Percentiles rank a stretch among this genome's conserved stretches.
These are phyloP conservation scores for Cheilinus undulatus DNA, from an alignment of 2,113 vertebrate genomes.

Conservation along the genomic window DNA sequence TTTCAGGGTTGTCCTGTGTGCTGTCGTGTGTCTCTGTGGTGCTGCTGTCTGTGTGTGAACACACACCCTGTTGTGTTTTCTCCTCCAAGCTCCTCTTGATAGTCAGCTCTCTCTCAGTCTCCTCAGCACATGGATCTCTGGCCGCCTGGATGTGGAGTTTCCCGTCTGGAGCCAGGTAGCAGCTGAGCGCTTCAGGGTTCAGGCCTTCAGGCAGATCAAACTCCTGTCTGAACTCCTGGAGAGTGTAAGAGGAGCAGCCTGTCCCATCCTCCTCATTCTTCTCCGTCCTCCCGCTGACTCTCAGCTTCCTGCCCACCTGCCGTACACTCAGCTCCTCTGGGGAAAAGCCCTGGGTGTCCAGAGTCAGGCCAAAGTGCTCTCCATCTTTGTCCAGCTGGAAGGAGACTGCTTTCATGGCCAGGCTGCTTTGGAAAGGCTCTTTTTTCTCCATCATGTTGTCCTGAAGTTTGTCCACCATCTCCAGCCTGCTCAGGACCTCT, in stretches of 20 bases:
- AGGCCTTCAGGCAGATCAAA: constrained; percentile 76
- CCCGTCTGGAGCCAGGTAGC: constrained; percentile 64
- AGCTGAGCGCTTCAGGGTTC: constrained; percentile 64
- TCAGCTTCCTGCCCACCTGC: constrained; percentile 77
- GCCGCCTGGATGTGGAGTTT: constrained; percentile 60
- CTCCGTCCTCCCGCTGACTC: constrained; percentile 73
- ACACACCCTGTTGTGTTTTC: constrained; percentile 48
- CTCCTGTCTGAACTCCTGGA: constrained; percentile 78
- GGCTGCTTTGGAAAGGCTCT: constrained; percentile 41
- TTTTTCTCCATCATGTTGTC: constrained; percentile 66
- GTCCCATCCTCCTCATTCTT: constrained; percentile 73
- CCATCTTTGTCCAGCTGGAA: constrained; percentile 61
- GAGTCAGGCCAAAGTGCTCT: constrained; percentile 64
- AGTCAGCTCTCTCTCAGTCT: constrained; percentile 53
- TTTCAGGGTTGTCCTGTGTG: constrained; percentile 17
- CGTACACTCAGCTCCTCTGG: constrained; percentile 78
- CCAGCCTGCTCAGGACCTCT: constrained; percentile 42
- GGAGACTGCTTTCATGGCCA: constrained; percentile 42
- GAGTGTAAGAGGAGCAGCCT: constrained; percentile 70
- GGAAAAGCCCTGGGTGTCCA: constrained; percentile 70
- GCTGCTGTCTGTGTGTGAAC: constrained; percentile 39
- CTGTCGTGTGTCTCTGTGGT: constrained; percentile 14
- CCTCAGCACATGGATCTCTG: constrained; percentile 10
- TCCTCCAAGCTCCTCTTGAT: constrained; percentile 49
- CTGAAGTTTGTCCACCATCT: constrained; percentile 66